Evolutionary conservation across 2,113 vertebrate genomes (phyloP).

Genomic region (Buteo buteo): DNA sequence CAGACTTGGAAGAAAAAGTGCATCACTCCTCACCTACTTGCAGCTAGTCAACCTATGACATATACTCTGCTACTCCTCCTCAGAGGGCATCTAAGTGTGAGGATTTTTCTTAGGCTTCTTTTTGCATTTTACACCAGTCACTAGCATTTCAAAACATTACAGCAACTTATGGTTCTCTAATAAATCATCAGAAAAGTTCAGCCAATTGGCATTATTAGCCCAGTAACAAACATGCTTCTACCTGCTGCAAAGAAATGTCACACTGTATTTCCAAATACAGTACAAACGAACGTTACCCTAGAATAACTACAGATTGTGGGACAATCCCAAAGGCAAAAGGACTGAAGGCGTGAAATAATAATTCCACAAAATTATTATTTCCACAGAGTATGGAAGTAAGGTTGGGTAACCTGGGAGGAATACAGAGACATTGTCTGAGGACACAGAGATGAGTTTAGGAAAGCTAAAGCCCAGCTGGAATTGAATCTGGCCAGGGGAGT

Average conservation of each 20-base stretch:
- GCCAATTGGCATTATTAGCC: neutral
- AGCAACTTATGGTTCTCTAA: neutral
- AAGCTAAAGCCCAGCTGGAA: neutral
- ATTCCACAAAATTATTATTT: neutral
- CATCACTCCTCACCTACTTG: neutral
- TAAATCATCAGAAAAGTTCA: neutral
- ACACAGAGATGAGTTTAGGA: neutral
- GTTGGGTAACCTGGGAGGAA: neutral
- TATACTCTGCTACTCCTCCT: neutral
- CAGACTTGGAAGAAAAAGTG: neutral
- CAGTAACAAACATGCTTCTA: constrained; percentile 19
- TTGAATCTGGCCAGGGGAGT: neutral
- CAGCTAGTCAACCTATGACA: neutral
- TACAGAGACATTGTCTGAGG: neutral
- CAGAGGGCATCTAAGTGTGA: neutral
- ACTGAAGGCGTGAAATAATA: neutral
- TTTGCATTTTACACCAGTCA: neutral
- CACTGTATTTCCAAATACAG: constrained; percentile 38
- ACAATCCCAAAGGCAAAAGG: neutral
- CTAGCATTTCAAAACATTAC: neutral
- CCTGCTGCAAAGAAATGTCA: constrained; percentile 32
- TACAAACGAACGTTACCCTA: constrained; percentile 24
- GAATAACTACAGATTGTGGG: neutral
- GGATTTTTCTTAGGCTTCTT: neutral
- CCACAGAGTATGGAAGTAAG: neutral